Base-by-base conservation (phyloP, 2,113 vertebrate genomes). In the Oryzias woworae region DNA sequence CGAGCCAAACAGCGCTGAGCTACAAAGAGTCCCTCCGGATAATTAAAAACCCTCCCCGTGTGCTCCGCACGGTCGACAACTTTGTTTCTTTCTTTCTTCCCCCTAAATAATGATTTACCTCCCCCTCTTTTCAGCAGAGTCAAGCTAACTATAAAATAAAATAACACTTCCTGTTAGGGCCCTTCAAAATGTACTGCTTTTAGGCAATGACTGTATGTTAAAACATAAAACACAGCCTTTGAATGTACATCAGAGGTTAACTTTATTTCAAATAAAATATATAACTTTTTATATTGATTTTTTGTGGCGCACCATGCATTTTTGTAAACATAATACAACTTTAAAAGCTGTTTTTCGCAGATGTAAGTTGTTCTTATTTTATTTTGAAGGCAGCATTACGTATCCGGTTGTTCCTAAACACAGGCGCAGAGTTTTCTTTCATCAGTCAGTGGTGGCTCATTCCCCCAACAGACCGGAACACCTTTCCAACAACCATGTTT, bases 31-130 rank as follows among this genome's bases (percentile, higher is more conserved):
- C 41, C 56, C 71, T 66, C 26, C 28, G 22, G 74, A 80, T 80
- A 61, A 76, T 71, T 73, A 85, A 81, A 87, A 80, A 77, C 83
- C 75, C 71, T 85, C 84, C 82, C 84, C 74, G 75, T 76, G 81
- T 69, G 71, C 73, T 58, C 26, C 52, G 82, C 85, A 78, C 78
- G 62, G 75, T 83, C 80, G 64, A 86, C 78, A 89, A 90, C 85
- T 86, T 87, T 74, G 83, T 85, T 89, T 86, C 91, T 91, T 92
- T 91, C 91, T 92, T 87, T 89, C 86, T 89, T 88, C 83, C 87
- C 86, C 87, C 79, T 86, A 70, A 88, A 88, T 82, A 89, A 86
- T 88, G 69, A 81, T 87, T 89, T 89, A 85, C 85, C 89, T 85
- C 91, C 86, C 89, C 87, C 89, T 63, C 41, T 47, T 71, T 66